Evolutionary conservation across 2,113 vertebrate genomes (phyloP).

Genomic region (Mola mola): DNA sequence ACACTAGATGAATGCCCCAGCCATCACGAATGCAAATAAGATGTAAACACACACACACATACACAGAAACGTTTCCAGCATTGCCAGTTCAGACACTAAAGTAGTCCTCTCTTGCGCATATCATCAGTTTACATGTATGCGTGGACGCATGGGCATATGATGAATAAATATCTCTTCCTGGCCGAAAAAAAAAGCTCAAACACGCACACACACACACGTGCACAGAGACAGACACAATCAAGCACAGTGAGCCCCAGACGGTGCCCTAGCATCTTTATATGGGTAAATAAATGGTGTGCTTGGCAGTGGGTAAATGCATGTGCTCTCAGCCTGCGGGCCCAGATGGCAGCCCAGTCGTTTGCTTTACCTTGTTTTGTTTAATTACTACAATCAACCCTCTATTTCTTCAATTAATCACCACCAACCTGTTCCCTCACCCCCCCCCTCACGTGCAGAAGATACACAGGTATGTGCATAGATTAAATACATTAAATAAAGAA

Average conservation of each 20-base stretch:
- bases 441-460: constrained; percentile 14
- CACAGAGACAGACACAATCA: constrained; percentile 24
- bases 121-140: constrained; percentile 27
- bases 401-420: constrained; percentile 99
- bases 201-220: constrained; percentile 5
- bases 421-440: constrained; percentile 89
- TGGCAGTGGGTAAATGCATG: constrained; percentile 92
- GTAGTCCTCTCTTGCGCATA: too few relatives aligned
- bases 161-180: constrained; percentile 30
- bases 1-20: constrained; percentile 42
- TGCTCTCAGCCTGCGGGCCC: constrained; percentile 89
- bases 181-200: constrained; percentile 28
- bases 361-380: constrained; percentile 99
- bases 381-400: constrained; percentile 99
- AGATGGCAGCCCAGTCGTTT: constrained; percentile 98
- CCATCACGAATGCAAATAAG: constrained; percentile 58
- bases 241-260: constrained; percentile 64
- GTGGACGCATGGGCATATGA: constrained; percentile 21
- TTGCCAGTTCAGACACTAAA: constrained; percentile 25
- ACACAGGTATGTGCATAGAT: constrained; percentile 7
- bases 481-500: constrained; percentile 42
- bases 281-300: constrained; percentile 92
- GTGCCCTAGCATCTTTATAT: constrained; percentile 85
- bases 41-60: constrained; percentile 16
- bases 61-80: neutral